Base-by-base conservation (phyloP, 2,797 vertebrate species). In the Cetoscarus ocellatus region DNA sequence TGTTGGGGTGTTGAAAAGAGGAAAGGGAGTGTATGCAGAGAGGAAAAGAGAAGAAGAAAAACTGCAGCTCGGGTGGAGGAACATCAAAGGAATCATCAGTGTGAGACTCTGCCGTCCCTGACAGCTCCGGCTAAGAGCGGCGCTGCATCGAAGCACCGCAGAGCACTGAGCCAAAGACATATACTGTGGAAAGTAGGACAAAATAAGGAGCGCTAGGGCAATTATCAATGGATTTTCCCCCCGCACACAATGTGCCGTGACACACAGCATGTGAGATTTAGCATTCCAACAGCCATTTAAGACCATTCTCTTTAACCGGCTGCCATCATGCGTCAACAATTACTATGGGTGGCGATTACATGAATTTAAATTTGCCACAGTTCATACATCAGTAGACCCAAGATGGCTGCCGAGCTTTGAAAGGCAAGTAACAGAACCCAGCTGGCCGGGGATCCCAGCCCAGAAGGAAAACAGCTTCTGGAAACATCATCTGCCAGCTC, bases 331-430 rank as follows among this genome's bases (percentile, higher is more conserved):
- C 58, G 14, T 83, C 63, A 75, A 79, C 71, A 79, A 66, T 77
- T 76, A 63, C 54, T 35, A 49, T 6, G 48, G 61, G 59, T 70
- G 62, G 78, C 47, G 73, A 83, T 86, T 79, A 84, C 64, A 85
- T 62, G 63, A 79, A 82, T 88, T 65, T 80, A 64, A 73, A 89
- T 75, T 85, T 76, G 82, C 75, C 75, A 77, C 75, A 67, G 53
- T 80, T 88, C 80, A 77, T 50, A 79, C 73, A 82, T 79, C 70
- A 59, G 35, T 27, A 36, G 81, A 94, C 92, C 91, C 91, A 96
- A 95, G 93, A 92, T 96, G 94, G 83, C 92, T 85, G 85, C 92
- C 91, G 67, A 93, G 90, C 65, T 94, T 39, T 94, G 83, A 93
- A 84, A 96, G 94, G 86, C 77, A 90, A 92, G 58, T 38, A 53